Conservation (phyloP, 2,113 vertebrate genomes). For the Phaetusa simplex region DNA sequence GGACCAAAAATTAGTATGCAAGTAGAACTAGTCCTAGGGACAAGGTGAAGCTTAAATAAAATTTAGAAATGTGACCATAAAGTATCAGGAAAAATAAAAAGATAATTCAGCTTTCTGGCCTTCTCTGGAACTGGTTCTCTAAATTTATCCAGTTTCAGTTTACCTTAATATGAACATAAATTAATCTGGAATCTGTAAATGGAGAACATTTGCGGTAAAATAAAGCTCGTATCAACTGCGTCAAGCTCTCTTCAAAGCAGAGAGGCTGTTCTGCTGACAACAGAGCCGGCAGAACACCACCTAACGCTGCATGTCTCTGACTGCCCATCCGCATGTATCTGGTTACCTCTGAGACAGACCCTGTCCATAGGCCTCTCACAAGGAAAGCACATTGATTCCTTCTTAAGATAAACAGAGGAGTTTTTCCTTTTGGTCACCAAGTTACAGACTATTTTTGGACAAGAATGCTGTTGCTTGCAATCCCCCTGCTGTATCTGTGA, state of each 20-base stretch:
- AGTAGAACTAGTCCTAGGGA: background rate
- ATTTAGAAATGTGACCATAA: background rate
- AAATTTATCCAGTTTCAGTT: background rate
- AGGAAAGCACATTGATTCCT: background rate
- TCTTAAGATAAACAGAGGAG: background rate
- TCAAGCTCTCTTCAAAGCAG: background rate
- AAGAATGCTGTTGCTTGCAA: background rate
- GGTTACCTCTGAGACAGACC: background rate
- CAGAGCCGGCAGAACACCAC: background rate
- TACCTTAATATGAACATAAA: background rate
- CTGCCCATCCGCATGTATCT: background rate
- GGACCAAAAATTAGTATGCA: background rate
- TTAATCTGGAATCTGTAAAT: background rate
- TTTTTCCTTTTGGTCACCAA: background rate
- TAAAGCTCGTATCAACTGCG: background rate
- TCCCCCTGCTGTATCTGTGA: background rate
- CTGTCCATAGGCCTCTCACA: background rate
- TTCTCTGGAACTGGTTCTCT: background rate
- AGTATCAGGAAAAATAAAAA: background rate
- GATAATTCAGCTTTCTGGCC: background rate
- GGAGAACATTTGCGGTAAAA: background rate
- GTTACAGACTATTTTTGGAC: conserved; percentile 1
- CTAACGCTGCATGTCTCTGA: background rate
- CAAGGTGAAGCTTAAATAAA: background rate
- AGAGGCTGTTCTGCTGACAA: background rate